Percentiles rank a stretch among this genome's conserved stretches.
Conservation (phyloP, 2,797 vertebrate genomes). For the Botia almorhae region DNA sequence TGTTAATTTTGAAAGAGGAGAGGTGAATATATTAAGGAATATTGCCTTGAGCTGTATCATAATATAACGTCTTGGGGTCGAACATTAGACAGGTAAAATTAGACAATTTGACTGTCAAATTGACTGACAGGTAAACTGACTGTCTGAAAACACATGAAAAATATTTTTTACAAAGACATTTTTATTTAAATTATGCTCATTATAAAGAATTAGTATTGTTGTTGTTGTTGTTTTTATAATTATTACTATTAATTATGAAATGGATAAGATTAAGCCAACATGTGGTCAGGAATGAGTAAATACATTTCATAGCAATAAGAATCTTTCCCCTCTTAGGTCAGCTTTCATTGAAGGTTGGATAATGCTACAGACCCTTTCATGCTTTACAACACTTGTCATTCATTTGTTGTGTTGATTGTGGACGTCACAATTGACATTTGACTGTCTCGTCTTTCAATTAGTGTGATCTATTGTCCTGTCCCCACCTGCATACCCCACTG, state of each 20-base stretch:
- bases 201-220: neutral
- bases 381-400: constrained; percentile 25
- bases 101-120: too few relatives aligned
- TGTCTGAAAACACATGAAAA: too few relatives aligned
- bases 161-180: neutral
- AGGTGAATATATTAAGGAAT: neutral
- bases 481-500: constrained; percentile 49
- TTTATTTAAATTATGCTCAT: neutral
- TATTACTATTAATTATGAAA: too few relatives aligned
- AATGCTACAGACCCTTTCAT: constrained; percentile 18
- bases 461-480: constrained; percentile 40
- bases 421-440: constrained; percentile 26
- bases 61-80: neutral
- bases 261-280: too few relatives aligned
- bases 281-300: too few relatives aligned
- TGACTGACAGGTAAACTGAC: too few relatives aligned
- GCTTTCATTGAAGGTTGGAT: neutral
- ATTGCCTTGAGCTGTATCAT: neutral
- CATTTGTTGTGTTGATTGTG: constrained; percentile 37
- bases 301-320: too few relatives aligned
- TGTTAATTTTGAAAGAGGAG: neutral
- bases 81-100: neutral
- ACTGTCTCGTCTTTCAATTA: constrained; percentile 38
- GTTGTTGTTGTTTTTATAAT: too few relatives aligned
- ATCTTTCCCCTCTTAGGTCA: neutral